Conservation (phyloP, 2,797 vertebrate species). For the Amphiprion clarkii region DNA sequence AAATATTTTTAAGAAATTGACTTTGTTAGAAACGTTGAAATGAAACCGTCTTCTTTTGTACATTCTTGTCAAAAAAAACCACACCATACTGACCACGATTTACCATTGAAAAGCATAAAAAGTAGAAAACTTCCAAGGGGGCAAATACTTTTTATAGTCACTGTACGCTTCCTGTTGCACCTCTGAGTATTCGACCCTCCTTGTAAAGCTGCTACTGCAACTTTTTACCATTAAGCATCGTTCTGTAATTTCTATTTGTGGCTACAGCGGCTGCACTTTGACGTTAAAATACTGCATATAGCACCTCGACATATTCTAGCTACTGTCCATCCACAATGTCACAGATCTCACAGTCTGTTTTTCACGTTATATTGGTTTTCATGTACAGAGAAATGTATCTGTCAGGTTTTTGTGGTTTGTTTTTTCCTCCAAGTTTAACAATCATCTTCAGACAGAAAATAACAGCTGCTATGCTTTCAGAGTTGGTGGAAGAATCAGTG, state of each 20-base stretch:
- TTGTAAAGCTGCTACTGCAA: neutral
- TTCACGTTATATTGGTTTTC: constrained; percentile 24
- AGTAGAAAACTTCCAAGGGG: too few relatives aligned
- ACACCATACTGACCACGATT: too few relatives aligned
- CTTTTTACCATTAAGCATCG: too few relatives aligned
- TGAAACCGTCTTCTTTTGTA: too few relatives aligned
- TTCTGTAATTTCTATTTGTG: too few relatives aligned
- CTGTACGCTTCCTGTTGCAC: too few relatives aligned
- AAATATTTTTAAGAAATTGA: too few relatives aligned
- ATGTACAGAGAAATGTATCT: constrained; percentile 6
- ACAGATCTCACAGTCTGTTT: constrained; percentile 10
- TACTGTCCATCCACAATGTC: neutral
- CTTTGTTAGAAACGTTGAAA: too few relatives aligned
- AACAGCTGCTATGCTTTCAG: constrained; percentile 38
- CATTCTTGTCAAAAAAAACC: too few relatives aligned
- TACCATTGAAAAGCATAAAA: too few relatives aligned
- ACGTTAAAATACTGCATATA: constrained; percentile 46
- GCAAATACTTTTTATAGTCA: too few relatives aligned
- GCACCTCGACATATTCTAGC: constrained; percentile 22
- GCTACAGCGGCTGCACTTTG: neutral
- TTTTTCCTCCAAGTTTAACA: neutral
- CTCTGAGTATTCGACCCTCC: too few relatives aligned
- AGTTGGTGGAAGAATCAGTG: neutral
- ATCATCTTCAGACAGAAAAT: constrained; percentile 7
- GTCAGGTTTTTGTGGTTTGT: neutral